Conservation (phyloP, 1,140 invertebrate genomes). For the Ptiloglossa arizonensis region DNA sequence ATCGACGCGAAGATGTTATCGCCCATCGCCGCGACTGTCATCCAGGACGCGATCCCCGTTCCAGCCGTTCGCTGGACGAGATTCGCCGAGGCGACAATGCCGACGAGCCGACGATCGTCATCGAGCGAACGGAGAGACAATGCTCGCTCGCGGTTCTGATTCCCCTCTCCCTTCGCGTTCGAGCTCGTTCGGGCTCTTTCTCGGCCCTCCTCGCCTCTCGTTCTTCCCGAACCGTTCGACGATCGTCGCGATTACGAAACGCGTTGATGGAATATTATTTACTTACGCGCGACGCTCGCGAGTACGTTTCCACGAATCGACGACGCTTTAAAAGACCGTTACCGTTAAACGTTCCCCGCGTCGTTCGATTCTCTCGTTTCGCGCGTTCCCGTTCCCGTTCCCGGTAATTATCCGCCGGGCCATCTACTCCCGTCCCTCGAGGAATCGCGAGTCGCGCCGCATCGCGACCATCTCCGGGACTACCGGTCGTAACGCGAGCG, state of each 20-base stretch:
- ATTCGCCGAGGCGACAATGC: slow-evolving; percentile 53
- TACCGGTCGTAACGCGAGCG: background rate
- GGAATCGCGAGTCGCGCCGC: slow-evolving; percentile 55
- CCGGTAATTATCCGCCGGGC: slow-evolving; percentile 69
- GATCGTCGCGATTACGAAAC: slow-evolving; percentile 20
- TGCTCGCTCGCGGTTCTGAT: slow-evolving; percentile 42
- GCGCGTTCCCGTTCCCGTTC: slow-evolving; percentile 57
- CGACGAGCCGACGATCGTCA: slow-evolving; percentile 52
- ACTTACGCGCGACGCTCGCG: background rate
- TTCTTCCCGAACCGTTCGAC: background rate
- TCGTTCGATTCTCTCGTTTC: slow-evolving; percentile 39
- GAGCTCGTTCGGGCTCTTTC: too few species aligned
- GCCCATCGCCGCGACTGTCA: slow-evolving; percentile 48
- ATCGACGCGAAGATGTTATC: slow-evolving; percentile 65
- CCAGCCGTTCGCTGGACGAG: slow-evolving; percentile 41
- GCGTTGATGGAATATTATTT: slow-evolving; percentile 12
- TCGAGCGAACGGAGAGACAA: slow-evolving; percentile 57
- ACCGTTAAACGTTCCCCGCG: slow-evolving; percentile 27
- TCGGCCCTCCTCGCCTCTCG: too few species aligned
- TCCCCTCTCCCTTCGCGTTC: slow-evolving; percentile 13
- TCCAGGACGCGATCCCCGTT: slow-evolving; percentile 55
- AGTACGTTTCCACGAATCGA: background rate
- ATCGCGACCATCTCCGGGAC: slow-evolving; percentile 30
- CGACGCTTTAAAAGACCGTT: slow-evolving; percentile 10
- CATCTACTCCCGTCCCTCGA: slow-evolving; percentile 67